These are phyloP conservation scores for Colletes latitarsis DNA, from an alignment of 1,140 invertebrate species.

Conservation along the genomic window DNA sequence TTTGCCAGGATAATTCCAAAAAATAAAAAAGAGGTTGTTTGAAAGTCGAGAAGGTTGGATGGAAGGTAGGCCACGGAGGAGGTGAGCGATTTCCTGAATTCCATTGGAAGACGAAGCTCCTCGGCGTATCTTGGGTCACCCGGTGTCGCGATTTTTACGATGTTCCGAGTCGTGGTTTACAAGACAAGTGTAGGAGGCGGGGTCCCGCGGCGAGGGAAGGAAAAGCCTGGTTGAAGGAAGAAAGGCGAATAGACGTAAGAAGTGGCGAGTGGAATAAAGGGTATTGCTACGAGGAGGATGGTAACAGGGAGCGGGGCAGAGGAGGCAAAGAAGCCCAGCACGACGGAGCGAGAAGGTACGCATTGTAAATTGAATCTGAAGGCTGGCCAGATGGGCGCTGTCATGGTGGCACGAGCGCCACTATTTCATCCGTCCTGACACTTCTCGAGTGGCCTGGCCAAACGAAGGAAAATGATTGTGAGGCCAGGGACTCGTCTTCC, in stretches of 20 bases:
- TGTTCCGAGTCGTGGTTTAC: slow-evolving; percentile 30
- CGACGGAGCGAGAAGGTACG: slow-evolving; percentile 25
- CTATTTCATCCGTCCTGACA: slow-evolving; percentile 54
- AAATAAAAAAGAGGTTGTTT: too few species aligned
- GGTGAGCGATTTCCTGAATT: slow-evolving; percentile 21
- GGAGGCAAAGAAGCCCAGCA: not conserved
- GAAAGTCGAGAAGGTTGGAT: too few species aligned
- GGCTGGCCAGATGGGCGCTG: slow-evolving; percentile 55
- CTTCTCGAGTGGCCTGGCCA: slow-evolving; percentile 47
- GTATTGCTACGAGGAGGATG: not conserved
- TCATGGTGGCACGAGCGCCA: slow-evolving; percentile 51
- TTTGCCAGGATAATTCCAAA: too few species aligned
- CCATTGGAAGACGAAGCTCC: slow-evolving; percentile 9
- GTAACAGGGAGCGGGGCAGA: too few species aligned
- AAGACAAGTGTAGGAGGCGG: slow-evolving; percentile 52
- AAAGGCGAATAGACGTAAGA: slow-evolving; percentile 3
- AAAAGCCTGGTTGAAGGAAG: slow-evolving; percentile 4
- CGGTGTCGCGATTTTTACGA: slow-evolving; percentile 35
- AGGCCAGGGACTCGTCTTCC: slow-evolving; percentile 41
- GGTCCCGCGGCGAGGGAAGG: slow-evolving; percentile 20
- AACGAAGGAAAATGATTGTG: slow-evolving; percentile 53
- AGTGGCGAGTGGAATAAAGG: slow-evolving; percentile 39
- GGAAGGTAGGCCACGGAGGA: not conserved
- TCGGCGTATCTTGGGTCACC: slow-evolving; percentile 24
- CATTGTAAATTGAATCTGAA: slow-evolving; percentile 61